Conservation (phyloP, 2,797 vertebrate species). For the Peromyscus aztecus region DNA sequence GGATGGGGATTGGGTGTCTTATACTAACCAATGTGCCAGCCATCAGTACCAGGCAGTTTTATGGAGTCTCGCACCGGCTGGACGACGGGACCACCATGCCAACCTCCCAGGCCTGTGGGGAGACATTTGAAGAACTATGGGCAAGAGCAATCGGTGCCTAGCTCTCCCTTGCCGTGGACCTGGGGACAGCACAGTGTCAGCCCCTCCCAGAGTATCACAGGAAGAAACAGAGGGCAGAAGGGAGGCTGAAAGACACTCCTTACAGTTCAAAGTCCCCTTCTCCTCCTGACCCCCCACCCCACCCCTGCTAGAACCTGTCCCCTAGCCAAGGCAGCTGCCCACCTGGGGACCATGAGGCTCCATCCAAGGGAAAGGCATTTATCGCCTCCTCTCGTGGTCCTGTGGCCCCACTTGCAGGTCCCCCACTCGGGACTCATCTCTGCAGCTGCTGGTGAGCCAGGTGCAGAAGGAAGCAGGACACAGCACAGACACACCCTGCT, state of each 20-base stretch:
- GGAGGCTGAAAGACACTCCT: accelerated
- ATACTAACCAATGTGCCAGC: background rate
- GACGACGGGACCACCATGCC: background rate
- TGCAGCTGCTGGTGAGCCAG: background rate
- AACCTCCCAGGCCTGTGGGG: background rate
- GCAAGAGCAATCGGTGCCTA: background rate
- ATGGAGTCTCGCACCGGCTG: accelerated
- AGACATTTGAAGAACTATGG: background rate
- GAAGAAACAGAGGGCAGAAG: background rate
- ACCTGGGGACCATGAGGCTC: background rate
- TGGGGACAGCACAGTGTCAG: accelerated
- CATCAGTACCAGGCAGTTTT: accelerated
- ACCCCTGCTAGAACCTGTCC: conserved; percentile 1
- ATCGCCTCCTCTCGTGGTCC: background rate
- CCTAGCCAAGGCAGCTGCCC: conserved; percentile 43
- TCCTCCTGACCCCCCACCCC: background rate
- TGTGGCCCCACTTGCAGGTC: background rate
- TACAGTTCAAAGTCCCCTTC: background rate
- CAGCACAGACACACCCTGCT: background rate
- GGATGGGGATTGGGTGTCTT: too few relatives aligned
- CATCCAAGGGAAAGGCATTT: background rate
- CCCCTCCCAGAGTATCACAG: accelerated
- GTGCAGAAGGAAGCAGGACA: background rate
- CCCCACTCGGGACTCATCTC: background rate
- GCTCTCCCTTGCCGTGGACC: background rate